These are phyloP conservation scores for Setipinna tenuifilis DNA, from an alignment of 2,797 vertebrate genomes.

Conservation along the genomic window DNA sequence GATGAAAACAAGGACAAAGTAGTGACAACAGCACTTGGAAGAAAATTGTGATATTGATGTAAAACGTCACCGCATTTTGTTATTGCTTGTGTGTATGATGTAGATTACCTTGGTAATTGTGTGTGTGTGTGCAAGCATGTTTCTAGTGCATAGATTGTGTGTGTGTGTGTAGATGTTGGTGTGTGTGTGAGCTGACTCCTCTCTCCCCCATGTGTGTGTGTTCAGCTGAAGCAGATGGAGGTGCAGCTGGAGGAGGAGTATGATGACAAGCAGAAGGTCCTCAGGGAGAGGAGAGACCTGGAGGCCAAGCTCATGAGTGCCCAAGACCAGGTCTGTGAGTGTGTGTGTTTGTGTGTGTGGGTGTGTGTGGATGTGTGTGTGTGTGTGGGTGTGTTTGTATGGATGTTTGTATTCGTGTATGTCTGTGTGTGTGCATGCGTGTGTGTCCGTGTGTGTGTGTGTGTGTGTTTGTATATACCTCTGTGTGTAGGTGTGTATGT, in stretches of 20 bases:
- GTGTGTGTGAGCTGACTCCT: neutral
- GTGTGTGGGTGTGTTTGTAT: slow-evolving; percentile 26
- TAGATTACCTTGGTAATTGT: neutral
- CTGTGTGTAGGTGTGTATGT: slow-evolving; percentile 42
- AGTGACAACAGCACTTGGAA: neutral
- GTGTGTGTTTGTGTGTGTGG: too few relatives aligned
- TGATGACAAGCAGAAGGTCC: slow-evolving; percentile 94
- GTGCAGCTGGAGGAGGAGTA: slow-evolving; percentile 96
- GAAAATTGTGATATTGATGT: neutral
- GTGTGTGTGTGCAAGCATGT: neutral
- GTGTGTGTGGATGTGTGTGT: too few relatives aligned
- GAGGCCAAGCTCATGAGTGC: slow-evolving; percentile 85
- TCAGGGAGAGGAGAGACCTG: slow-evolving; percentile 91
- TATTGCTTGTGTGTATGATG: neutral
- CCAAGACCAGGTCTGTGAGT: slow-evolving; percentile 85
- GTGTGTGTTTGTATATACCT: slow-evolving; percentile 51
- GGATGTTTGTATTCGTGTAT: slow-evolving; percentile 47
- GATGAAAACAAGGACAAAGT: neutral
- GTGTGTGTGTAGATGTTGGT: slow-evolving; percentile 32
- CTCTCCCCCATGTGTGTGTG: slow-evolving; percentile 49
- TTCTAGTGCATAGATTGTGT: neutral
- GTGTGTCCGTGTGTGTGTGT: slow-evolving; percentile 32
- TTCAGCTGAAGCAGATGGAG: slow-evolving; percentile 95
- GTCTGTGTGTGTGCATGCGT: slow-evolving; percentile 27
- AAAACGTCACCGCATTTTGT: neutral